Evolutionary conservation across 2,113 vertebrate genomes (phyloP), one percentile per base, ranked within the genome.

Genomic region (Macaca nemestrina): DNA sequence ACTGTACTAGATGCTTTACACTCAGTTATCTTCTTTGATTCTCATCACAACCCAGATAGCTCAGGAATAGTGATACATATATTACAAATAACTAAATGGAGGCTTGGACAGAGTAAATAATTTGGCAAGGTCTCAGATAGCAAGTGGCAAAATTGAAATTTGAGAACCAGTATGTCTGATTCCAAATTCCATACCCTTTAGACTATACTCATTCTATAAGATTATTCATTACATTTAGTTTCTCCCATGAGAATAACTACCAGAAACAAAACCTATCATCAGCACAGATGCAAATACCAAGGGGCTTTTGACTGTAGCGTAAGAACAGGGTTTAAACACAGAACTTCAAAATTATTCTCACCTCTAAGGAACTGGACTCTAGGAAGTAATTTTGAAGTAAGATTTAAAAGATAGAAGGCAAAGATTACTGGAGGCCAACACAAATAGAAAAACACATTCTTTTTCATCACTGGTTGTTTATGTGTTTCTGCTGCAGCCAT

Each of bases 301-400:
- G 27, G 10, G 30, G 17, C 25, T 83, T 90, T 87, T 73, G 59
- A 78, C 52, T 92, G 23, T 52, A 73, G 30, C 16, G 35, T 79
- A 90, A 80, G 17, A 96, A 72, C 13, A 27, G 27, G 45, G 35
- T 61, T 95, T 89, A 89, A 97, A 32, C 40, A 94, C 35, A 79
- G 50, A 92, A 84, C 57, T 89, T 93, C 43, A 90, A 97, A 93
- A 90, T 94, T 32, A 83, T 92, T 80, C 80, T 93, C 87, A 87
- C 73, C 59, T 59, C 40, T 95, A 84, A 93, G 87, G 70, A 92
- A 92, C 61, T 90, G 10, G 3, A 81, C 5, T 93, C 72, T 68
- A 86, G 11, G 87, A 95, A 97, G 45, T 90, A 35, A 82, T 90
- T 88, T 61, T 76, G 43, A 75, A 96, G 40, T 90, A 92, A 80